phyloP scores from a whole-genome alignment of 2,797 vertebrate species.

The Chiroxiphia lanceolata region DNA sequence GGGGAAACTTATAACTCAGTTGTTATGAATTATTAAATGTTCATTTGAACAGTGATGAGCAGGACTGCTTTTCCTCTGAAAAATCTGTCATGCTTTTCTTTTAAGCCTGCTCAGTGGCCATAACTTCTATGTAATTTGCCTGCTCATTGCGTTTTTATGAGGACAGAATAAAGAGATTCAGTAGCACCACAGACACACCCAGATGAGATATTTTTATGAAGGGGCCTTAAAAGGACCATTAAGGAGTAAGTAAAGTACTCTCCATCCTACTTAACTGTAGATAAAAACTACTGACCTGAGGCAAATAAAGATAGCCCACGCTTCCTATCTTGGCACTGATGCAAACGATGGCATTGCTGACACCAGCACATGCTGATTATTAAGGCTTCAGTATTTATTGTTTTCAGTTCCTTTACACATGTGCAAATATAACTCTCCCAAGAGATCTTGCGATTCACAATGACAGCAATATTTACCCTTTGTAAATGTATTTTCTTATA shows the following conservation, averaged over 20 bases:
- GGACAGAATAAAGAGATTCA: slow-evolving; percentile 43
- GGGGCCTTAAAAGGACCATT: slow-evolving; percentile 18
- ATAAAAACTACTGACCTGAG: slow-evolving; percentile 5
- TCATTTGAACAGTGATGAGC: slow-evolving; percentile 62
- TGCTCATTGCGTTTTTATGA: slow-evolving; percentile 27
- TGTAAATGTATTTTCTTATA: neutral
- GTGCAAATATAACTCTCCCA: neutral
- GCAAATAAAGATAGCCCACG: neutral
- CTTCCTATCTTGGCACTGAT: neutral
- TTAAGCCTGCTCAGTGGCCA: neutral
- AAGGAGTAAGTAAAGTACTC: slow-evolving; percentile 36
- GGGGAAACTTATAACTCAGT: slow-evolving; percentile 69
- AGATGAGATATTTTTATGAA: neutral
- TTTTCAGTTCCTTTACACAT: neutral
- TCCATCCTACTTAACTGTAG: neutral
- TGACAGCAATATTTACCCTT: neutral
- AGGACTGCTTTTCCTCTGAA: slow-evolving; percentile 27
- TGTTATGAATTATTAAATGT: slow-evolving; percentile 79
- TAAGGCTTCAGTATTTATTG: neutral
- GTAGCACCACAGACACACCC: neutral
- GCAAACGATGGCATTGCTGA: neutral
- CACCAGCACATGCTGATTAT: neutral
- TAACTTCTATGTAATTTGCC: slow-evolving; percentile 54
- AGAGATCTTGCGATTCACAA: neutral
- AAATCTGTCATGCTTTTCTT: neutral